Base-by-base conservation (phyloP, 2,797 vertebrate genomes). In the Acanthurus lineatus region DNA sequence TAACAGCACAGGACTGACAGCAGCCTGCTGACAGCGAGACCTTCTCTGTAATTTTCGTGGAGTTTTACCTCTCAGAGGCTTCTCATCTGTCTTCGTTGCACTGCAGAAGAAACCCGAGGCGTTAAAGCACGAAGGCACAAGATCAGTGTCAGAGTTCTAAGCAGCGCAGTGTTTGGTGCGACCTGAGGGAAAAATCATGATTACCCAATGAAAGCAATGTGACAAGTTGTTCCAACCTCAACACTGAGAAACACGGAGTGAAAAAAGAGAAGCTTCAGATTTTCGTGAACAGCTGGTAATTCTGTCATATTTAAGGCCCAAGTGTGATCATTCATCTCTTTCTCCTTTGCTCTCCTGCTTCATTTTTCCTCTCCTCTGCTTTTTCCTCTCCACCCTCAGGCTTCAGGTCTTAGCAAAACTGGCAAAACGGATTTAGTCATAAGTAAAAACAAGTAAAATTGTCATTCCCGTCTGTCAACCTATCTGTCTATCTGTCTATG, bases 41-140 rank as follows among this genome's bases (percentile, higher is more conserved):
- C 66, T 82, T 69, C 58, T 82, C 69, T 73, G 65, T 81, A 81
- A 84, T 77, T 74, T 79, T 57, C 77, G 81, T 19, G 49, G 38
- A 73, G 68, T 61, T n/a, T 32, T 73, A 16, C 83, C 69, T 89
- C 81, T 81, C 64, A 79, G 32, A 72, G 75, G 77, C 61, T 45
- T 69, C 73, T 72, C 77, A 65, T 82, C 79, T 60, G 58, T 85
- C 75, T 73, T 81, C 73, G 78, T 79, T 56, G 69, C 52, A 58
- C 65, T 48, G 83, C 67, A 76, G 73, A 67, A 68, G 69, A 73
- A 77, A 84, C 71, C 59, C 1, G 10, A 60, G 69, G 63, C 57
- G 2, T 66, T 58, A 51, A 56, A 75, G 64, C 47, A 60, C 49
- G 47, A 56, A 71, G 56, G 75, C 66, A 60, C 32, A n/a, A 69